Base-by-base conservation (phyloP, 2,113 vertebrate genomes). In the Nothoprocta perdicaria region DNA sequence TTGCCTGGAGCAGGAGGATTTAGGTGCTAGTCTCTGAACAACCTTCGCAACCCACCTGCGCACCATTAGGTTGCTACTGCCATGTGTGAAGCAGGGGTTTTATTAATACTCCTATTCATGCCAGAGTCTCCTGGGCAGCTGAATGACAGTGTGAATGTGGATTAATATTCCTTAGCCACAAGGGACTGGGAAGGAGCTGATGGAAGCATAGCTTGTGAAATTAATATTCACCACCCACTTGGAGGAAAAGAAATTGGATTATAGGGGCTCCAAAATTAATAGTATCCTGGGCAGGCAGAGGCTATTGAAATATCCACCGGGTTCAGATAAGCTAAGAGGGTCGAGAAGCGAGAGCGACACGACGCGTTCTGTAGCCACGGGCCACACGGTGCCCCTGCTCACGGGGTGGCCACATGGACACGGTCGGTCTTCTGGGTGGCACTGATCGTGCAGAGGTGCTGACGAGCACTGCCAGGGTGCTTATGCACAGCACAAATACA, bases 161-260 rank as follows among this genome's bases (percentile, higher is more conserved):
- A 96, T 96, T 96, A 96, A 92, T 96, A 95, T 95, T 87, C 82
- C 80, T 89, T 67, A 95, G 89, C 94, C 95, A 93, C 89, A 52
- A 95, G 95, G 87, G 96, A 95, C 65, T 65, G 31, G 89, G 92
- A 93, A 92, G 91, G 80, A 94, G 66, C 92, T 67, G 68, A 78
- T 83, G 89, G 92, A 96, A 96, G 94, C 81, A 68, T 7, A 91
- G 91, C 89, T 95, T 83, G 87, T 95, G 94, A 96, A 96, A 96
- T 96, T 96, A 96, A 93, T 96, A 94, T 96, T 96, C 89, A 89
- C 89, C 95, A 94, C 94, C 94, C 94, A 96, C 96, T 96, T 92
- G 95, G 80, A 94, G 85, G 80, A 91, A 89, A 92, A 96, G 89
- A 82, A 95, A 95, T 95, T 96, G 91, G 92, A 92, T 96, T 93